phyloP scores from a whole-genome alignment of 2,113 vertebrate genomes.

The Aegithalos caudatus region DNA sequence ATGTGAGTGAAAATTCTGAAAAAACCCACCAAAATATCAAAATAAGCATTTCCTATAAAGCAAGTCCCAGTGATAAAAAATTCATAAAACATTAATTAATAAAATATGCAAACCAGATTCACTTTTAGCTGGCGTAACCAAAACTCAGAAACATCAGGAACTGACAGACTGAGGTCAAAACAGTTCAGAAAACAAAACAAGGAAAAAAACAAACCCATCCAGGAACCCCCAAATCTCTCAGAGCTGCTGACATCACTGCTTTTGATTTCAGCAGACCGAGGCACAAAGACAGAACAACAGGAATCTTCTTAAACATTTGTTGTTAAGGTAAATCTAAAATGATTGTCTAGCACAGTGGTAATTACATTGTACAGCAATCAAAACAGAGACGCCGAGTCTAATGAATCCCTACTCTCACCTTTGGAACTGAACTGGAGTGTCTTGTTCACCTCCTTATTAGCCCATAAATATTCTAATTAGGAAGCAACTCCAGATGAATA shows the following conservation, averaged over 20 bases:
- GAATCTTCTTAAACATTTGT: conserved; percentile 31
- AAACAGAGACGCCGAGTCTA: conserved; percentile 66
- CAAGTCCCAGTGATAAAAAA: neutral
- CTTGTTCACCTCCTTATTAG: conserved; percentile 83
- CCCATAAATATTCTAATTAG: conserved; percentile 88
- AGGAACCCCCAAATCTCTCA: neutral
- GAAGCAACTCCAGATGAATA: conserved; percentile 71
- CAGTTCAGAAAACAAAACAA: neutral
- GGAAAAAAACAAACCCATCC: neutral
- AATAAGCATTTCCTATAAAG: neutral
- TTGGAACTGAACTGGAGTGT: conserved; percentile 69
- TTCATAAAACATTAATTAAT: neutral
- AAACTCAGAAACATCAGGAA: neutral
- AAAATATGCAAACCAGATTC: neutral
- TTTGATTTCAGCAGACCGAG: neutral
- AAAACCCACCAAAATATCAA: neutral
- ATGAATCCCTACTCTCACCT: conserved; percentile 71
- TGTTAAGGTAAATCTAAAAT: conserved; percentile 17
- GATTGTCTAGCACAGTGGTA: conserved; percentile 25
- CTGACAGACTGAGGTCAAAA: neutral
- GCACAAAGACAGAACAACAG: neutral
- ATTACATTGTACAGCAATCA: conserved; percentile 64
- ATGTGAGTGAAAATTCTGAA: neutral
- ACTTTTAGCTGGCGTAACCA: neutral
- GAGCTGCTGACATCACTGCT: neutral